Evolutionary conservation across 2,888 invertebrate species (phyloP).

Genomic region (Luffia ferchaultella): DNA sequence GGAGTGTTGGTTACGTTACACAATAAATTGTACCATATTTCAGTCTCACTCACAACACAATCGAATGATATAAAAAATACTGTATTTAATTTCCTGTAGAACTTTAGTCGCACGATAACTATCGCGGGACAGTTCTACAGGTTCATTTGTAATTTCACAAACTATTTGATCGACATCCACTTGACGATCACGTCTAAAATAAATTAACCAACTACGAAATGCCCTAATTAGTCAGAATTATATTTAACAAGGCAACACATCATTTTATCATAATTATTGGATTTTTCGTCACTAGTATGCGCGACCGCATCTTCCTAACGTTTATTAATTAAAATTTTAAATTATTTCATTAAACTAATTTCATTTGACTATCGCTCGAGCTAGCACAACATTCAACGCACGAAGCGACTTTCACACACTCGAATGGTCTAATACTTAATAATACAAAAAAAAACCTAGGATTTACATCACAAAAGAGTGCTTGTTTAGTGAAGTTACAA

Average conservation of each 20-base stretch:
- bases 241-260: constrained; percentile 58
- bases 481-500: constrained; percentile 30
- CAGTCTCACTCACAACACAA: constrained; percentile 59
- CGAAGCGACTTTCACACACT: constrained; percentile 49
- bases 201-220: constrained; percentile 61
- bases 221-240: constrained; percentile 60
- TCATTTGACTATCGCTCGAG: constrained; percentile 61
- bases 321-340: constrained; percentile 53
- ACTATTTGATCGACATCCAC: constrained; percentile 56
- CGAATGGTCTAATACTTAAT: constrained; percentile 62
- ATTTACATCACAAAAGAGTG: constrained; percentile 59
- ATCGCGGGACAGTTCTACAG: too few species aligned
- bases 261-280: constrained; percentile 59
- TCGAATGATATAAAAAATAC: constrained; percentile 57
- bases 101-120: neutral
- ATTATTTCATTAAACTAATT: constrained; percentile 57
- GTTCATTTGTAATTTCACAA: constrained; percentile 18
- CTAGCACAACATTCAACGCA: constrained; percentile 42
- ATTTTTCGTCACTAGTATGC: constrained; percentile 64
- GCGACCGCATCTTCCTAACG: constrained; percentile 62
- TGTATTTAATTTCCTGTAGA: constrained; percentile 34
- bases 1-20: constrained; percentile 29
- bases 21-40: constrained; percentile 56
- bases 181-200: constrained; percentile 51
- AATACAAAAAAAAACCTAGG: constrained; percentile 51